Percentiles rank a stretch among this genome's conserved stretches.
Conservation (phyloP, 2,888 invertebrate species). For the Temnothorax rugatulus region DNA sequence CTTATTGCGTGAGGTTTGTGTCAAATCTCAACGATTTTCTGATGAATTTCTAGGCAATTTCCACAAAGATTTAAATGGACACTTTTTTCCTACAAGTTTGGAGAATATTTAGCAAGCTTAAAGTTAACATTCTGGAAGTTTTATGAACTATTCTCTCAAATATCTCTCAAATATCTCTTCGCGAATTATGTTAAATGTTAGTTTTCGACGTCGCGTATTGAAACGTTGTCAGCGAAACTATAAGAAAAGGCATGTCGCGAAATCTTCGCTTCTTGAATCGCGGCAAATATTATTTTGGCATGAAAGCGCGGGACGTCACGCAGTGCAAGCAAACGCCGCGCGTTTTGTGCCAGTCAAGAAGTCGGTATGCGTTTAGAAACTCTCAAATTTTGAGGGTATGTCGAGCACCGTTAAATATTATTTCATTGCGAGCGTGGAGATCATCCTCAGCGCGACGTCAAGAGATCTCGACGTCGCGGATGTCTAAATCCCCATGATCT, state of each 20-base stretch:
- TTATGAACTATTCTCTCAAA: neutral
- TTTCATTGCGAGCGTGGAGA: constrained; percentile 20
- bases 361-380: constrained; percentile 8
- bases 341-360: constrained; percentile 32
- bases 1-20: constrained; percentile 26
- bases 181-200: constrained; percentile 2
- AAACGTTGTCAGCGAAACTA: constrained; percentile 14
- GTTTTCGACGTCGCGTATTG: neutral
- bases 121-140: neutral
- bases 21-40: neutral
- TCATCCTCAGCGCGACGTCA: neutral
- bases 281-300: constrained; percentile 35
- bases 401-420: constrained; percentile 30
- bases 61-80: neutral
- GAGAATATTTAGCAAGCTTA: neutral
- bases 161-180: neutral
- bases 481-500: neutral
- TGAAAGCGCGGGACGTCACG: neutral
- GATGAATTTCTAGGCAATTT: neutral
- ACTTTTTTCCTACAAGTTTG: neutral
- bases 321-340: constrained; percentile 37
- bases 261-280: constrained; percentile 40
- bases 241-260: constrained; percentile 13
- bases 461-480: constrained; percentile 5
- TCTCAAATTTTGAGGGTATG: constrained; percentile 4